phyloP scores from a whole-genome alignment of 1,140 invertebrate species.

The Penaeus vannamei region DNA sequence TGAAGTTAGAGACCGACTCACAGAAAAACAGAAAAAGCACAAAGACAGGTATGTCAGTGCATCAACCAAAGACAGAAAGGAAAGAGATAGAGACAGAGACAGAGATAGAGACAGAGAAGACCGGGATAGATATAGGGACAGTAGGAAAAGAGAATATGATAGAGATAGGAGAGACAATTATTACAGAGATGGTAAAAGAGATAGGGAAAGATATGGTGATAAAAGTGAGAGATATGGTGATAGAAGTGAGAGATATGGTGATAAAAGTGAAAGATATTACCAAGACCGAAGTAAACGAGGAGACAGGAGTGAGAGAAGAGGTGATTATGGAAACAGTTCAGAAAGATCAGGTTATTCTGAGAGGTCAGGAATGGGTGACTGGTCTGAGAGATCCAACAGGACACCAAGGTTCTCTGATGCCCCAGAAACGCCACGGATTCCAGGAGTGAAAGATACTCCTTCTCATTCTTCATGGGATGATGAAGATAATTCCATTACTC shows the following conservation, averaged over 20 bases:
- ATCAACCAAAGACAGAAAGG: constrained; percentile 76
- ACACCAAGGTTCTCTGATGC: constrained; percentile 67
- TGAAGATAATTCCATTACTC: constrained; percentile 74
- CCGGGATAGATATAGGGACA: constrained; percentile 32
- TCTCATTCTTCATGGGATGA: constrained; percentile 81
- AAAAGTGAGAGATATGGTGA: neutral
- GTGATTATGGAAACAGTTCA: constrained; percentile 59
- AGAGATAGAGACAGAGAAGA: constrained; percentile 39
- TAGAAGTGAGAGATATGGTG: constrained; percentile 1
- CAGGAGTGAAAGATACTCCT: constrained; percentile 63
- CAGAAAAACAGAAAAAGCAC: constrained; percentile 77
- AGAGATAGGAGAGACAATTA: constrained; percentile 69
- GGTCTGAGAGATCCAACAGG: constrained; percentile 61
- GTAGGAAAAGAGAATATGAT: constrained; percentile 70
- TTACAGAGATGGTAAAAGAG: constrained; percentile 56
- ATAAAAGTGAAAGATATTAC: constrained; percentile 65
- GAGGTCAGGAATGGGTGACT: constrained; percentile 40
- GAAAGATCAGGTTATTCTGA: constrained; percentile 54
- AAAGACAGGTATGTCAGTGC: constrained; percentile 71
- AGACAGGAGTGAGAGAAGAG: constrained; percentile 69
- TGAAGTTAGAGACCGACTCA: constrained; percentile 81
- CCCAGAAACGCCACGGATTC: constrained; percentile 64
- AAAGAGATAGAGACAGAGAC: constrained; percentile 62
- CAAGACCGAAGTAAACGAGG: constrained; percentile 69
- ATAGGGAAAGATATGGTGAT: constrained; percentile 66